phyloP scores from a whole-genome alignment of 2,888 invertebrate species.

The Miltochrista miniata region DNA sequence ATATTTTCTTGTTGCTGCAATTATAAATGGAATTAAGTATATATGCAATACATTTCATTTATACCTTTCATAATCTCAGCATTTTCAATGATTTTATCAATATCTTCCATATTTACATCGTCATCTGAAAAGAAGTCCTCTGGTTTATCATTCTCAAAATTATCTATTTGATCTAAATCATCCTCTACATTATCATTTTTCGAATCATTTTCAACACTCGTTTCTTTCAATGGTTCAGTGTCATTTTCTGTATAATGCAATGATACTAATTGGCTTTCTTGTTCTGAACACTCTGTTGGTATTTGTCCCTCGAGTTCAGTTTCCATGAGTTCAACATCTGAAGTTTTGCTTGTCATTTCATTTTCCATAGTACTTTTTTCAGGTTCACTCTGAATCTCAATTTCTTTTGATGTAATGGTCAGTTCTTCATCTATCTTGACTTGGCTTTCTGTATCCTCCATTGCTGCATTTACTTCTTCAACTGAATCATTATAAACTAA shows the following conservation, averaged over 20 bases:
- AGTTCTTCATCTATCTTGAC: conserved; percentile 13
- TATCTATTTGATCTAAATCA: conserved; percentile 18
- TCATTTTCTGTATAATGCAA: conserved; percentile 29
- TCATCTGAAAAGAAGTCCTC: conserved; percentile 56
- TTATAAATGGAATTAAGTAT: not conserved
- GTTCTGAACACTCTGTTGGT: conserved; percentile 13
- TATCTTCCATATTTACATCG: conserved; percentile 65
- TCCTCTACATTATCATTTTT: conserved; percentile 1
- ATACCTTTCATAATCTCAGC: conserved; percentile 60
- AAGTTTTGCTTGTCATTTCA: conserved; percentile 9
- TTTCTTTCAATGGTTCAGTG: conserved; percentile 9
- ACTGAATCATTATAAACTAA: conserved; percentile 43
- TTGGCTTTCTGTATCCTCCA: conserved; percentile 12
- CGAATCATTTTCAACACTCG: not conserved
- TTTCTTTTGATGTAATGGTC: conserved; percentile 1
- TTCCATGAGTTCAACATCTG: conserved; percentile 5
- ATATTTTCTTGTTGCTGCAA: not conserved
- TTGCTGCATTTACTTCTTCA: conserved; percentile 38
- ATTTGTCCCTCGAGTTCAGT: conserved; percentile 8
- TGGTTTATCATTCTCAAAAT: conserved; percentile 32
- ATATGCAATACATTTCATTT: not conserved
- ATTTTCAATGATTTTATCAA: conserved; percentile 67
- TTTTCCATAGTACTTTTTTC: conserved; percentile 13
- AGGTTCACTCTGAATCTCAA: not conserved
- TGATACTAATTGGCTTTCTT: conserved; percentile 31